Percentiles rank a stretch among this genome's conserved stretches.
Evolutionary conservation across 2,797 vertebrate genomes (phyloP).

Genomic region (Lophotriccus pileatus): DNA sequence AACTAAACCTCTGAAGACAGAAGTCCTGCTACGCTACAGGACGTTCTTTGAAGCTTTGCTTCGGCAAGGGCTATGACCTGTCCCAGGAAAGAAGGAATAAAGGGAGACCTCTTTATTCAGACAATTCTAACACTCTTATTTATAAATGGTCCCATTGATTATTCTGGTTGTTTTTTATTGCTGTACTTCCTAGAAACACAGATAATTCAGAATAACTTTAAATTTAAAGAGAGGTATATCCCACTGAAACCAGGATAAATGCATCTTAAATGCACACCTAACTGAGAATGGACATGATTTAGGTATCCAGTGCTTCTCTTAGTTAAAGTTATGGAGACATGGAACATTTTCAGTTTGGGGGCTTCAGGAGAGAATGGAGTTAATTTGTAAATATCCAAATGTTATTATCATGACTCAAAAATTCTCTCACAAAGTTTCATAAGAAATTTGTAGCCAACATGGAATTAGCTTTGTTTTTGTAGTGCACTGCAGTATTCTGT

Average conservation of each 20-base stretch:
- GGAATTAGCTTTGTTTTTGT: background rate
- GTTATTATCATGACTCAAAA: background rate
- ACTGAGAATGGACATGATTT: background rate
- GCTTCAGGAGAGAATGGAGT: background rate
- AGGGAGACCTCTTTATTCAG: background rate
- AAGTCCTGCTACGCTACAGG: background rate
- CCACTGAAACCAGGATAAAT: background rate
- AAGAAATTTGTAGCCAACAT: background rate
- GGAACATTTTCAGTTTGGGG: background rate
- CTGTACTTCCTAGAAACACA: background rate
- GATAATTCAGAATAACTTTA: background rate
- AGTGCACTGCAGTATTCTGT: background rate
- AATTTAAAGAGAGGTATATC: background rate
- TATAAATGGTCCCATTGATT: background rate
- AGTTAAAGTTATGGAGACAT: background rate
- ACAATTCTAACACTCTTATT: background rate
- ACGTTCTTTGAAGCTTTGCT: background rate
- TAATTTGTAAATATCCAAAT: background rate
- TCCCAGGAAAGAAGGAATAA: background rate
- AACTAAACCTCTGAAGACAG: background rate
- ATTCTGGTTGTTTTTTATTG: background rate
- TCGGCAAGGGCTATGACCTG: background rate
- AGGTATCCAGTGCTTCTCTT: background rate
- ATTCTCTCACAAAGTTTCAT: background rate
- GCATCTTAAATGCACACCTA: background rate